Evolutionary conservation across 2,113 vertebrate genomes (phyloP).

Genomic region (Spheniscus mendiculus): DNA sequence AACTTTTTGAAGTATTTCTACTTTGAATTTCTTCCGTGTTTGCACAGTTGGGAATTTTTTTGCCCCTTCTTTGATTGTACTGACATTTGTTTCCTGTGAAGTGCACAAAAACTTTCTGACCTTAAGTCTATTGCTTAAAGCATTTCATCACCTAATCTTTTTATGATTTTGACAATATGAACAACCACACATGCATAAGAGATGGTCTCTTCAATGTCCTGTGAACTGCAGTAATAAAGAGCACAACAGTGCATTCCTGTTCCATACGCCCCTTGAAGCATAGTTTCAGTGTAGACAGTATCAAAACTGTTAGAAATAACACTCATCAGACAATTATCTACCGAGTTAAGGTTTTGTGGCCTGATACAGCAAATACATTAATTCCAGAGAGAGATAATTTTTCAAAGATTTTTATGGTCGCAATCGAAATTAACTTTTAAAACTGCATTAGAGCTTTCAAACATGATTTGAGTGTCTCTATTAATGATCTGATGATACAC

Average conservation of each 20-base stretch:
- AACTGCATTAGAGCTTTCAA: neutral
- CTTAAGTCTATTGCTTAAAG: slow-evolving; percentile 36
- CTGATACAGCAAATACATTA: neutral
- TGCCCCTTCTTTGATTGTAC: slow-evolving; percentile 57
- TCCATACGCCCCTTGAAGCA: neutral
- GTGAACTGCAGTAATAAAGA: neutral
- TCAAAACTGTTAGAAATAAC: neutral
- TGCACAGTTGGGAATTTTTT: slow-evolving; percentile 72
- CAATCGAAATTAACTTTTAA: neutral
- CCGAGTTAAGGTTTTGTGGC: neutral
- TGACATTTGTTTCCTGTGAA: slow-evolving; percentile 69
- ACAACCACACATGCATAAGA: slow-evolving; percentile 1
- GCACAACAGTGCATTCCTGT: neutral
- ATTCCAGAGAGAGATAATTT: neutral
- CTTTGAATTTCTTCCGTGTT: slow-evolving; percentile 75
- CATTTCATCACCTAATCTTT: slow-evolving; percentile 46
- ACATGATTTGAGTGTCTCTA: neutral
- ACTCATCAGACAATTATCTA: neutral
- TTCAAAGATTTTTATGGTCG: neutral
- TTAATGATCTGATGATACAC: neutral
- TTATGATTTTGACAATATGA: slow-evolving; percentile 24
- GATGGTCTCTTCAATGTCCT: neutral
- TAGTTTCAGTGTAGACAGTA: neutral
- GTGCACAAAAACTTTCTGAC: slow-evolving; percentile 44
- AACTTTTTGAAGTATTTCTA: slow-evolving; percentile 75